These are phyloP conservation scores for Ahaetulla prasina DNA, from an alignment of 2,113 vertebrate genomes.

Conservation along the genomic window DNA sequence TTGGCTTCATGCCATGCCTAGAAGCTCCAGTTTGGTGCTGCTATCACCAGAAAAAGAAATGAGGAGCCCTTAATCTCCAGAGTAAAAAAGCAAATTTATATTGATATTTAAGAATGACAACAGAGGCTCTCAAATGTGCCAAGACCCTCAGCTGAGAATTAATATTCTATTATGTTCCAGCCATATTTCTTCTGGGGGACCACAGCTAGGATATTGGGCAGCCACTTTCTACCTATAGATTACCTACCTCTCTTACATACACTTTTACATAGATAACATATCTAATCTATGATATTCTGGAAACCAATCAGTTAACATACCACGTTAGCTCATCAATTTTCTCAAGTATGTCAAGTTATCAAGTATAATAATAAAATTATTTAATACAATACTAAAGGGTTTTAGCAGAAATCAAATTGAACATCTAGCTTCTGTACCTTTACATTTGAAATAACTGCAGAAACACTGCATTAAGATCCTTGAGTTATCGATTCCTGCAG, in stretches of 20 bases:
- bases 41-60: not conserved
- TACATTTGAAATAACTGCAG: not conserved
- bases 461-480: not conserved
- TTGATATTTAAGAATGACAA: not conserved
- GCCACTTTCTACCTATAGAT: not conserved
- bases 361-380: not conserved
- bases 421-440: not conserved
- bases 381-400: not conserved
- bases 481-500: not conserved
- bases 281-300: not conserved
- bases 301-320: not conserved
- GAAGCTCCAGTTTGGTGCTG: not conserved
- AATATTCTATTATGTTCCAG: not conserved
- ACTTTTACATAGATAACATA: no score
- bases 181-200: not conserved
- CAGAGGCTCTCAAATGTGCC: not conserved
- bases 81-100: not conserved
- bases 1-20: not conserved
- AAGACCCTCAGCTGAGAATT: not conserved
- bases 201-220: not conserved
- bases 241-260: not conserved
- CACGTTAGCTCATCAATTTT: not conserved
- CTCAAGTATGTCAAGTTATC: no score
- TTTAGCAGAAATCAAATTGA: not conserved
- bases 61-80: not conserved